Percentiles rank a stretch among this genome's conserved stretches.
Evolutionary conservation across 2,888 invertebrate species (phyloP).

Genomic region (Rhagonycha fulva): DNA sequence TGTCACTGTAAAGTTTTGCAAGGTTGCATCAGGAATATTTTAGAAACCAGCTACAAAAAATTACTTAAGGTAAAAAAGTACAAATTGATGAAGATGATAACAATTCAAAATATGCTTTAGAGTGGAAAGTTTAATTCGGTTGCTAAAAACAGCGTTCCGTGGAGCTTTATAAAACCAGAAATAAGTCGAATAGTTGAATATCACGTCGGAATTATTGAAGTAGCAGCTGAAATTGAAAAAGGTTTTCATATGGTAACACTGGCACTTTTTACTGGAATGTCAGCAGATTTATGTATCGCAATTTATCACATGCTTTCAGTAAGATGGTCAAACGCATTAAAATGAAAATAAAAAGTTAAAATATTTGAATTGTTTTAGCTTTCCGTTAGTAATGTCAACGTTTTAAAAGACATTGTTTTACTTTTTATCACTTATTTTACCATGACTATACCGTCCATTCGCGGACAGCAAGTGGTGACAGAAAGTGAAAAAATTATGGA

Average conservation of each 20-base stretch:
- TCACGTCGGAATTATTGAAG: neutral
- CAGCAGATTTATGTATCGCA: neutral
- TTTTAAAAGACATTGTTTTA: neutral
- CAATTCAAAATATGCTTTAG: neutral
- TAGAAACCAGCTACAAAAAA: neutral
- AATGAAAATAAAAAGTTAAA: neutral
- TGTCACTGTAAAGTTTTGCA: neutral
- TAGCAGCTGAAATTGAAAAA: neutral
- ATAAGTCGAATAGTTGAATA: neutral
- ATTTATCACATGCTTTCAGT: neutral
- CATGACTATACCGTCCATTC: neutral
- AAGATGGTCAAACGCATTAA: neutral
- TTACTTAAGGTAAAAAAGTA: neutral
- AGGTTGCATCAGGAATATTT: neutral
- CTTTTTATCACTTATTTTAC: neutral
- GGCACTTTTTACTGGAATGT: neutral
- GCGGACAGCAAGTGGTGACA: neutral
- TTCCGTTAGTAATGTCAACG: neutral
- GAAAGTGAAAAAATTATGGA: neutral
- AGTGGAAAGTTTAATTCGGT: neutral
- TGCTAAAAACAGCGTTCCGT: neutral
- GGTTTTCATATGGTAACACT: neutral
- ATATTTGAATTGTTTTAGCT: neutral
- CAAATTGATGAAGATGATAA: neutral
- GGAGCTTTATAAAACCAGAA: neutral